phyloP scores from a whole-genome alignment of 2,113 vertebrate genomes.

The Rissa tridactyla region DNA sequence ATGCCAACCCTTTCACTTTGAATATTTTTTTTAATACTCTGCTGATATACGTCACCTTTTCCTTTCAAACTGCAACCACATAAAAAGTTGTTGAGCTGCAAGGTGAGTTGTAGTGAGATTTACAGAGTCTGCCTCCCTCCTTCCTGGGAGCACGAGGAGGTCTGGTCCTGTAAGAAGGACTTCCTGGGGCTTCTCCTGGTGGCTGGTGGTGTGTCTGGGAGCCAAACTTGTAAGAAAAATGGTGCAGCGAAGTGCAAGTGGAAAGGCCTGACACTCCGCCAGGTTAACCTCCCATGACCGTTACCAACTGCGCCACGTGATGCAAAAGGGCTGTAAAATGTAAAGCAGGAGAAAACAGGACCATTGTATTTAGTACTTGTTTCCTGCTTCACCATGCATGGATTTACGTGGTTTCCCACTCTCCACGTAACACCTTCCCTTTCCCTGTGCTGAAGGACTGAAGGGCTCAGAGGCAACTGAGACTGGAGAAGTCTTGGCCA shows the following conservation, averaged over 20 bases:
- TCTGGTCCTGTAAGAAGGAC: neutral
- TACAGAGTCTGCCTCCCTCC: neutral
- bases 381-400: neutral
- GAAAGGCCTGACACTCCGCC: neutral
- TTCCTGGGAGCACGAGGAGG: neutral
- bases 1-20: neutral
- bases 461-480: neutral
- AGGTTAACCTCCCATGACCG: neutral
- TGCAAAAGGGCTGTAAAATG: neutral
- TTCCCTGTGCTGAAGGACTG: neutral
- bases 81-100: neutral
- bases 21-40: neutral
- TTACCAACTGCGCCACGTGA: fast-evolving
- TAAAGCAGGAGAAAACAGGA: neutral
- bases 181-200: neutral
- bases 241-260: neutral
- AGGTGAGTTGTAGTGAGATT: neutral
- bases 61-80: neutral
- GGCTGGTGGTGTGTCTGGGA: neutral
- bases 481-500: neutral
- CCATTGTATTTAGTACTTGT: neutral
- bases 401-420: neutral
- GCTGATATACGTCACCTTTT: neutral
- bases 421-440: neutral
- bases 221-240: neutral